Conservation (phyloP, 1,140 invertebrate species). For the Drosophila subpulchrella region DNA sequence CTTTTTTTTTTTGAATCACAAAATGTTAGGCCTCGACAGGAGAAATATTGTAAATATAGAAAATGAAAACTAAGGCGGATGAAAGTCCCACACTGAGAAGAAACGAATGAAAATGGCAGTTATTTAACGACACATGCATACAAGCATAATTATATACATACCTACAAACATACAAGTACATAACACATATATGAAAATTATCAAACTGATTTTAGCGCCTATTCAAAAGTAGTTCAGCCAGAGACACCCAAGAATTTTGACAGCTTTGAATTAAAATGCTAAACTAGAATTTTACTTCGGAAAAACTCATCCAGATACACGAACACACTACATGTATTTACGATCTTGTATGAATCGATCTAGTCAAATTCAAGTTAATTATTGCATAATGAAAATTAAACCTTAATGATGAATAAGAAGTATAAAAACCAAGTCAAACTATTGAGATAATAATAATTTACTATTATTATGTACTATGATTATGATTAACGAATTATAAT, state of each 20-base stretch:
- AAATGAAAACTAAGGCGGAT: slow-evolving; percentile 64
- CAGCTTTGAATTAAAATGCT: slow-evolving; percentile 64
- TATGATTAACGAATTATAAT: slow-evolving; percentile 44
- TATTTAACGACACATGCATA: slow-evolving; percentile 63
- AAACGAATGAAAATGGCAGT: slow-evolving; percentile 50
- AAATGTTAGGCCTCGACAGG: slow-evolving; percentile 44
- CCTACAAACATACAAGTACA: slow-evolving; percentile 52
- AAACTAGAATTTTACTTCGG: slow-evolving; percentile 75
- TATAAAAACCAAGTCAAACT: slow-evolving; percentile 72
- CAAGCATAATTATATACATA: slow-evolving; percentile 49
- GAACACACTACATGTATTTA: slow-evolving; percentile 72
- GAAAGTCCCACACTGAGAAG: slow-evolving; percentile 75
- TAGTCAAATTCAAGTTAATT: slow-evolving; percentile 83
- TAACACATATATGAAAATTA: slow-evolving; percentile 67
- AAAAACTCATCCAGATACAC: slow-evolving; percentile 43
- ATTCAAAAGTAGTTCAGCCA: slow-evolving; percentile 66
- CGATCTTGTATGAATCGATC: slow-evolving; percentile 76
- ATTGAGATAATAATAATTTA: slow-evolving; percentile 79
- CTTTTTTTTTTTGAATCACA: slow-evolving; percentile 29
- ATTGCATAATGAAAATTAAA: slow-evolving; percentile 70
- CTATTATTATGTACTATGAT: slow-evolving; percentile 69
- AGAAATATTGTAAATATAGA: slow-evolving; percentile 62
- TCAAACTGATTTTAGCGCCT: slow-evolving; percentile 73
- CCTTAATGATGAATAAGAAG: slow-evolving; percentile 42
- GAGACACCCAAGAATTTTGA: slow-evolving; percentile 43